Evolutionary conservation across 2,113 vertebrate species (phyloP), one percentile per base, ranked within the genome.

Genomic region (Eulemur rufifrons): DNA sequence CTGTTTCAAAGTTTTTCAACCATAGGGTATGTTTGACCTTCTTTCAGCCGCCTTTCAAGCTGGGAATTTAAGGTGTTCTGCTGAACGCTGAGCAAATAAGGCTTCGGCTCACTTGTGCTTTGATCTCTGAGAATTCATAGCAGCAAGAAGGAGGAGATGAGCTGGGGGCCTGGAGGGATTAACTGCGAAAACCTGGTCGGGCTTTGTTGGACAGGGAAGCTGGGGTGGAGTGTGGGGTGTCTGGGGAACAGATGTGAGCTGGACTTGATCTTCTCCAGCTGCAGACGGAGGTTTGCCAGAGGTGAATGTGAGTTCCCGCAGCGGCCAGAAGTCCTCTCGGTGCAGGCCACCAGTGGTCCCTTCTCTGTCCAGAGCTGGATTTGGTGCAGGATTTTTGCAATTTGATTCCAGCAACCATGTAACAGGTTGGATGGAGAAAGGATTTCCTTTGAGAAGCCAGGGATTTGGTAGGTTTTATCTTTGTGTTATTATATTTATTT

Each of bases 261-360:
- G 68, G 93, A 92, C 80, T 95, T 96, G 94, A 97, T 97, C 97
- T 94, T 94, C 98, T 95, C 94, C 97, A 98, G 98, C 97, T 98
- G 98, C 86, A 94, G 90, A 52, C 34, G 59, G 96, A 94, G 98
- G 98, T 98, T 98, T 98, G 96, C 98, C 98, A 98, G 98, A 98
- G 98, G 98, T 97, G 97, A 98, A 76, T 3, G 20, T 29, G 66
- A 93, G 84, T 82, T 95, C 94, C 64, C 11, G 80, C 50, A 17
- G 88, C 68, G 68, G 94, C 96, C 97, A 56, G 27, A 86, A 71
- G 87, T 91, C 96, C 91, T 96, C 82, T 74, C 17, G 47, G 84
- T 78, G 81, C 78, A 68, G 96, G 56, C 74, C 92, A 82, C 80
- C 93, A 1, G 2, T 23, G 69, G 95, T 81, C 93, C 82, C 50